A percentile compares a stretch with the other conserved stretches of the same genome.
These are phyloP conservation scores for Turnix velox DNA, from an alignment of 2,113 vertebrate genomes.

Conservation along the genomic window DNA sequence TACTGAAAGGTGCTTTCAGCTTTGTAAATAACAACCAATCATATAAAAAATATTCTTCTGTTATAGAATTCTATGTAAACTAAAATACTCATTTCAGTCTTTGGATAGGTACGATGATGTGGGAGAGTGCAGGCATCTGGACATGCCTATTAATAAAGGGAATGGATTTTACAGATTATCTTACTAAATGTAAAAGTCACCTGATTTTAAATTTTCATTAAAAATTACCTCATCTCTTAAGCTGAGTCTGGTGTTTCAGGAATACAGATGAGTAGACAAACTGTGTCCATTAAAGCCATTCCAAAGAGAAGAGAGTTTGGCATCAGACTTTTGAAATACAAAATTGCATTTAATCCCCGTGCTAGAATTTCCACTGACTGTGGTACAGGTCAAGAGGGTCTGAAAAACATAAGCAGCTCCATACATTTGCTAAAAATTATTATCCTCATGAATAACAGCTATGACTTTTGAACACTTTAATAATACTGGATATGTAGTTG, in stretches of 20 bases:
- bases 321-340: not conserved
- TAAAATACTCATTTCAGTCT: conserved; percentile 6
- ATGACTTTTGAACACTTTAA: not conserved
- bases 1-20: conserved; percentile 49
- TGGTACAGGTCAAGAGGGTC: not conserved
- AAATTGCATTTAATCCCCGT: not conserved
- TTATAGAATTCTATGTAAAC: not conserved
- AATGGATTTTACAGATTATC: not conserved
- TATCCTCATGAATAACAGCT: not conserved
- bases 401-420: not conserved
- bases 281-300: not conserved
- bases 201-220: not conserved
- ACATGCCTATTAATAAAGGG: not conserved
- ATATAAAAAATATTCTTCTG: not conserved
- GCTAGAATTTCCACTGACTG: not conserved
- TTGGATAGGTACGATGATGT: not conserved
- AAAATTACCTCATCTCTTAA: not conserved
- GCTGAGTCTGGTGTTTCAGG: not conserved
- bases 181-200: not conserved
- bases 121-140: not conserved
- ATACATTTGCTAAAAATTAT: not conserved
- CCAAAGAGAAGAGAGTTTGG: not conserved
- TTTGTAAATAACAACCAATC: conserved; percentile 29
- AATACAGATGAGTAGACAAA: not conserved
- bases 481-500: not conserved